Evolutionary conservation across 1,140 invertebrate genomes (phyloP), one percentile per base, ranked within the genome.

Genomic region (Drosophila watanabei): DNA sequence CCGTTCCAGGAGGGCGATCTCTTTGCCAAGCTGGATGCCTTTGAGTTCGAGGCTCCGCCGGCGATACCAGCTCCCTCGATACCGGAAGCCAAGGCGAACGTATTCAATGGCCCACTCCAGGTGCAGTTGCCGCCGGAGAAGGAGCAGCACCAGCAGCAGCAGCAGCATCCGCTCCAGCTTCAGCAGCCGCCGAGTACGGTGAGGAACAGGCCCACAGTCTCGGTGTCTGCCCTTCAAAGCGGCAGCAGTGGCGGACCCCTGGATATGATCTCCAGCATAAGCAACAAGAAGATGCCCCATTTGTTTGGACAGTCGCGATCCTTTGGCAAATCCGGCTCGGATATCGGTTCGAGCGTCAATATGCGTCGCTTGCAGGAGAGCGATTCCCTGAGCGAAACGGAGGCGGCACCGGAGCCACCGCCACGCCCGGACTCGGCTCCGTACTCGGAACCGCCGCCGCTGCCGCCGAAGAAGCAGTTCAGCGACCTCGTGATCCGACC

Each of bases 401-500:
- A 93, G 61, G 46, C 93, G 79, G 95, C 95, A 20, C 96, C 96
- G 0, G 95, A 97, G 93, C 95, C 95, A 28, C 96, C 96, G 14
- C 96, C 96, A 4, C 93, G 96, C 57, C 96, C 95, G 2, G 94
- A 93, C 61, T 91, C 92, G 62, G 91, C 93, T 70, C 88, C 86
- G 69, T 89, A 95, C 89, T 93, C 94, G 91, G 93, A 97, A 75
- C 97, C 97, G 1, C 97, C 97, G 11, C 97, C 97, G 2, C 93
- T 98, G 63, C 97, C 97, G 5, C 97, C 97, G 0, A 98, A 98
- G 92, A 97, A 97, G 85, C 95, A 96, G 69, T 93, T 93, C 52
- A 92, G 86, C 33, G 92, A 93, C 30, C 78, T 93, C 68, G 80
- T 93, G 6, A 93, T 93, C 16, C 54, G 95, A 90, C 28, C 95